Percentiles rank a stretch among this genome's conserved stretches.
Conservation (phyloP, 2,113 vertebrate species). For the Sminthopsis crassicaudata region DNA sequence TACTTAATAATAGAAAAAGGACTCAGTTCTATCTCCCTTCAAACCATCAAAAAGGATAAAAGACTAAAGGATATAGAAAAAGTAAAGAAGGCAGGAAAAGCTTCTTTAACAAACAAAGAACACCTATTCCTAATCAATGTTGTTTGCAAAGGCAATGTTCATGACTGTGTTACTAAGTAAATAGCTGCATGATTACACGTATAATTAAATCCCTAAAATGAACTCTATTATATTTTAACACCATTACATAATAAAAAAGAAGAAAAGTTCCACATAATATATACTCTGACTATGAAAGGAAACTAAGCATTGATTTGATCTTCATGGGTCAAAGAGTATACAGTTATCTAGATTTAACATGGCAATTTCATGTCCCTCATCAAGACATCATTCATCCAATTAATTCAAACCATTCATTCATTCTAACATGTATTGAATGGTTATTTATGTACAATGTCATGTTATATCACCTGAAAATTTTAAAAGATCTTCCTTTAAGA, state of each 20-base stretch:
- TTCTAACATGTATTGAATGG: background rate
- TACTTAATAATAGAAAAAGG: background rate
- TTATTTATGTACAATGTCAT: background rate
- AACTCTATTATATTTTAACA: conserved; percentile 74
- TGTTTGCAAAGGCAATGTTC: conserved; percentile 81
- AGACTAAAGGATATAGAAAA: background rate
- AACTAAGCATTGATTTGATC: background rate
- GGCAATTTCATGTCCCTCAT: conserved; percentile 67
- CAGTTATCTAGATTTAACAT: conserved; percentile 48
- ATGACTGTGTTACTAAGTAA: conserved; percentile 75
- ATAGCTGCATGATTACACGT: conserved; percentile 77
- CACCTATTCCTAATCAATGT: conserved; percentile 75
- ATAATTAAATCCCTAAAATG: conserved; percentile 74
- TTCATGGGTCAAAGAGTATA: background rate
- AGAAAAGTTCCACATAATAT: conserved; percentile 67
- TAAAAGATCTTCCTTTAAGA: background rate
- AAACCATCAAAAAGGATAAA: conserved; percentile 47
- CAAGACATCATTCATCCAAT: conserved; percentile 37
- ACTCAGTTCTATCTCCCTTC: background rate
- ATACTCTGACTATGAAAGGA: conserved; percentile 71
- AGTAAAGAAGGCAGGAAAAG: background rate
- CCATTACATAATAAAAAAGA: conserved; percentile 52
- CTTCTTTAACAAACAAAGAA: conserved; percentile 62
- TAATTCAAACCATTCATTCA: conserved; percentile 1
- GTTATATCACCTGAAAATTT: background rate